Evolutionary conservation across 2,888 invertebrate genomes (phyloP), one percentile per base, ranked within the genome.

Genomic region (Lepetodrilus schrolli): DNA sequence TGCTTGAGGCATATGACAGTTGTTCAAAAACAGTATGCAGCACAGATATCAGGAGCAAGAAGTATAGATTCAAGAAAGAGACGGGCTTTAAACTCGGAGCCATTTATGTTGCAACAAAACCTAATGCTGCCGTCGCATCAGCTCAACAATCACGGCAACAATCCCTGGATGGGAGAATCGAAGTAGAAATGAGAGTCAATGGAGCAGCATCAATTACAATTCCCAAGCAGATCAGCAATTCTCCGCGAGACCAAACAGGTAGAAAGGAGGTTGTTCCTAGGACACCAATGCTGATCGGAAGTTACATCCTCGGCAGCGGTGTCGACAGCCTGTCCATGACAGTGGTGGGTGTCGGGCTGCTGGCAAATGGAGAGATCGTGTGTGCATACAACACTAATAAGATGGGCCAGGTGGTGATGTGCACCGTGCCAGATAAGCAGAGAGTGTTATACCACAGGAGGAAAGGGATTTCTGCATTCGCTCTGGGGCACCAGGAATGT

Each of bases 381-480:
- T 68, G 43, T 30, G 68, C 68, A 1, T 68, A 43, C 68, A 68
- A 68, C 47, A 47, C 30, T 5, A 38, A 38, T 8, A 47, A n/a
- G 7, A 43, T 68, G 68, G 47, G 68, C 30, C 68, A 68, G 43
- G 68, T 68, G 23, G 47, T 68, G 5, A 7, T 68, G 17, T 43
- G 68, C n/a, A 21, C 17, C 38, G 17, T 7, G 23, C n/a, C 47
- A 5, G 68, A 68, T 23, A 43, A 43, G 8, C 68, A 68, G 8
- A 43, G 26, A 26, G 68, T 68, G 2, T n/a, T 68, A 7, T 68
- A 68, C 68, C 68, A 68, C n/a, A 47, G 68, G 23, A 21, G 68
- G 26, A 68, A 47, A 23, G n/a, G 30, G 26, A 68, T 68, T 13
- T 21, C 68, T n/a, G 68, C 68, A 2, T 68, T 68, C 10, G 68